Evolutionary conservation across 2,113 vertebrate genomes (phyloP).

Genomic region (Tylochromis polylepis): DNA sequence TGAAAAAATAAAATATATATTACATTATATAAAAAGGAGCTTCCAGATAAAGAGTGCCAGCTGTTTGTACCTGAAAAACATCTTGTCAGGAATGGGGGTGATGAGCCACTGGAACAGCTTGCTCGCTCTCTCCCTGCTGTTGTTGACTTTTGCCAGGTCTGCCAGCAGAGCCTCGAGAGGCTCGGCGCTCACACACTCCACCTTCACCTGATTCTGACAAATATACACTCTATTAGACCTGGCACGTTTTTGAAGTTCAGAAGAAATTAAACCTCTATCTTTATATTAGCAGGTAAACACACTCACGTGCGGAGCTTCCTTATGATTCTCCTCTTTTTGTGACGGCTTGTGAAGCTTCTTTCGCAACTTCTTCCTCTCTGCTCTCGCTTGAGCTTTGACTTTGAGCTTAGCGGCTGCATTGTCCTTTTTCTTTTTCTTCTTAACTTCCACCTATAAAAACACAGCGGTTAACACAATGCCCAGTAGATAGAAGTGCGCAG

Average conservation of each 20-base stretch:
- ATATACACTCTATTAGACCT: background rate
- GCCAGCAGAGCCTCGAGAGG: conserved; percentile 66
- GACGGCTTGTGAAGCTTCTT: conserved; percentile 15
- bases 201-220: background rate
- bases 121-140: conserved; percentile 83
- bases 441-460: conserved; percentile 26
- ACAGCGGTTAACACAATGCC: background rate
- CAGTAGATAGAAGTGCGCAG: background rate
- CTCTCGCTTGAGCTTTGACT: conserved; percentile 26
- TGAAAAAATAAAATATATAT: background rate
- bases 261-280: background rate
- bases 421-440: conserved; percentile 60
- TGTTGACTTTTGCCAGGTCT: conserved; percentile 74
- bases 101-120: conserved; percentile 88
- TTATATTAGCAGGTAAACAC: background rate
- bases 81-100: conserved; percentile 73
- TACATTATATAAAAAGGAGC: background rate
- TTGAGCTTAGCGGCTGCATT: conserved; percentile 19
- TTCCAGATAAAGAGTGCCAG: background rate
- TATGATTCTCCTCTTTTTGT: background rate
- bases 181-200: background rate
- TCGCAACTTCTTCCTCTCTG: conserved; percentile 35
- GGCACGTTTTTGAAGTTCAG: background rate
- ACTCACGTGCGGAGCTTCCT: background rate
- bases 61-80: conserved; percentile 74